These are phyloP conservation scores for Aurelia aurita DNA, from an alignment of 30 jellyfish, hydroid and myxozoan genomes.

Conservation along the genomic window DNA sequence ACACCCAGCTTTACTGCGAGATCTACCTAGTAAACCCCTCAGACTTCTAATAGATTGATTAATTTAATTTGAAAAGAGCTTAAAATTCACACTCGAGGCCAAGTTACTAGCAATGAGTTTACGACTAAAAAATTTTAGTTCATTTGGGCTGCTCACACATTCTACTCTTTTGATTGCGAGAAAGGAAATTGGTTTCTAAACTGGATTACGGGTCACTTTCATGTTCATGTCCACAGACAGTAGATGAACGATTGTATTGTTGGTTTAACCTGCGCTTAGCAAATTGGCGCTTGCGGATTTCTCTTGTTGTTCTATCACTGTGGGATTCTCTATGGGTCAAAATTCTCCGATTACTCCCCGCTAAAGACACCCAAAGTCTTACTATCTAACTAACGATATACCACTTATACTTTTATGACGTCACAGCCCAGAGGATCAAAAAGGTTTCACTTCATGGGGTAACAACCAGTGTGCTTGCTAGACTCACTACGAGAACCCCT, in stretches of 20 bases:
- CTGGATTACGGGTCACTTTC: slow-evolving; percentile 76
- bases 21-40: slow-evolving; percentile 26
- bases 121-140: not conserved
- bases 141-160: slow-evolving; percentile 1
- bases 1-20: not conserved
- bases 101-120: slow-evolving; percentile 31
- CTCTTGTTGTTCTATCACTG: slow-evolving; percentile 69
- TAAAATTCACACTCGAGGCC: slow-evolving; percentile 25
- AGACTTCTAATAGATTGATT: slow-evolving; percentile 57
- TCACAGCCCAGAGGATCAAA: too few relatives aligned
- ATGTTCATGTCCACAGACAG: slow-evolving; percentile 76
- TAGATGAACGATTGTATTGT: slow-evolving; percentile 70
- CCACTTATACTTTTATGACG: too few relatives aligned
- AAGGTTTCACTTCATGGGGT: too few relatives aligned
- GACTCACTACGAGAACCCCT: too few relatives aligned
- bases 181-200: slow-evolving; percentile 83
- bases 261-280: slow-evolving; percentile 69
- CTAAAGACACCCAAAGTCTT: not conserved
- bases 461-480: too few relatives aligned
- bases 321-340: slow-evolving; percentile 53
- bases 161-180: slow-evolving; percentile 58
- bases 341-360: slow-evolving; percentile 17
- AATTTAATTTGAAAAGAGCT: slow-evolving; percentile 24
- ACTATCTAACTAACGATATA: not conserved
- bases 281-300: slow-evolving; percentile 78